Evolutionary conservation across 2,888 invertebrate genomes (phyloP).

Genomic region (Agrilus cyanescens): DNA sequence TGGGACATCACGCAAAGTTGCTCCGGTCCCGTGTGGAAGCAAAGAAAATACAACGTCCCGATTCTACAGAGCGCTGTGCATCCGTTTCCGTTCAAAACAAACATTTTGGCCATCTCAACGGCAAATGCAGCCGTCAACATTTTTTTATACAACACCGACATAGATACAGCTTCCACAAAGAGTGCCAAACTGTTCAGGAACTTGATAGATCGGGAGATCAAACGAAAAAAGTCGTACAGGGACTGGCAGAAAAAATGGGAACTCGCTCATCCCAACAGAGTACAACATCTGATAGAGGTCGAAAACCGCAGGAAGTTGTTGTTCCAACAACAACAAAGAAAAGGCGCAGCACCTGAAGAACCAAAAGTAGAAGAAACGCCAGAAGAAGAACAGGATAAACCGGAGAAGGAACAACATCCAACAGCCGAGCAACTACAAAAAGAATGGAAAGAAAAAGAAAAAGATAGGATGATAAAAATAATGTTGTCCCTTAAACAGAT

Average conservation of each 20-base stretch:
- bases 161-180: constrained; percentile 9
- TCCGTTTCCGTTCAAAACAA: constrained; percentile 42
- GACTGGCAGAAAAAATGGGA: constrained; percentile 34
- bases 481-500: constrained; percentile 53
- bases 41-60: too few species aligned
- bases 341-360: constrained; percentile 23
- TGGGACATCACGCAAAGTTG: too few species aligned
- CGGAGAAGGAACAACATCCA: constrained; percentile 16
- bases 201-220: constrained; percentile 42
- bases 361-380: constrained; percentile 13
- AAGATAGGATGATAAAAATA: constrained; percentile 50
- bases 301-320: constrained; percentile 28
- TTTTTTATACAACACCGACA: constrained; percentile 39
- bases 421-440: constrained; percentile 34
- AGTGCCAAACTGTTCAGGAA: constrained; percentile 27
- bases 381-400: constrained; percentile 10
- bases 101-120: constrained; percentile 56
- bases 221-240: constrained; percentile 39
- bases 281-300: constrained; percentile 18
- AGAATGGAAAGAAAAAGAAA: constrained; percentile 51
- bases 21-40: too few species aligned
- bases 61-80: constrained; percentile 27
- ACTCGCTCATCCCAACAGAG: too few species aligned
- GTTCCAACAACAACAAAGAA: constrained; percentile 11
- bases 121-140: constrained; percentile 55